Evolutionary conservation across 2,113 vertebrate species (phyloP).

Genomic region (Hyperopisus bebe): DNA sequence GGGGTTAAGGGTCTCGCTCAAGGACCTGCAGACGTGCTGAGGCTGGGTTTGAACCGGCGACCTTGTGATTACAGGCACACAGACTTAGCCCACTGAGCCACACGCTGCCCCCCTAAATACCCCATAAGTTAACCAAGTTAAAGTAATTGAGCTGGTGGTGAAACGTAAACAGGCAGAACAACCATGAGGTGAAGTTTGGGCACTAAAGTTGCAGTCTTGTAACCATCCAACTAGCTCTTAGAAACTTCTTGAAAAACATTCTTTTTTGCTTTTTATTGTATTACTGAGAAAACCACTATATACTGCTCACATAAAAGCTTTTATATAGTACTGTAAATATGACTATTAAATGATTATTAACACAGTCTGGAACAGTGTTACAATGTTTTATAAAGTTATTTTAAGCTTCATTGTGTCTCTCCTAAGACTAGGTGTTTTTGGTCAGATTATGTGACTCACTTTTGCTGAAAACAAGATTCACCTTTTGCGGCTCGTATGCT

Average conservation of each 20-base stretch:
- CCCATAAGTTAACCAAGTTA: neutral
- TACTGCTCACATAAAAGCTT: neutral
- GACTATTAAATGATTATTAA: neutral
- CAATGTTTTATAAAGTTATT: neutral
- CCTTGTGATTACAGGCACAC: no score
- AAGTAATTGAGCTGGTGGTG: neutral
- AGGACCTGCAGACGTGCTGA: no score
- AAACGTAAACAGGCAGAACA: neutral
- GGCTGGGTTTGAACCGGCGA: no score
- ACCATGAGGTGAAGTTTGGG: neutral
- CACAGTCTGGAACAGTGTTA: neutral
- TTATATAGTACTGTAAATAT: neutral
- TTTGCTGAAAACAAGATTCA: neutral
- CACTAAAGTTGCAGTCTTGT: neutral
- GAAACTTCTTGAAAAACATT: neutral
- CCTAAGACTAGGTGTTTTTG: neutral
- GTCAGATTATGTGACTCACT: neutral
- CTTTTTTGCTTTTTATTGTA: neutral
- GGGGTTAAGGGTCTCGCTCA: no score
- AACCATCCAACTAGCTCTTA: neutral
- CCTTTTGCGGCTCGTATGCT: neutral
- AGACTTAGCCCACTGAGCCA: no score
- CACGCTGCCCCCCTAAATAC: no score
- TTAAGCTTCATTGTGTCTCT: neutral
- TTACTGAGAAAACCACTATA: neutral